Evolutionary conservation across 1,140 invertebrate genomes (phyloP).

Genomic region (Palaemon carinicauda): DNA sequence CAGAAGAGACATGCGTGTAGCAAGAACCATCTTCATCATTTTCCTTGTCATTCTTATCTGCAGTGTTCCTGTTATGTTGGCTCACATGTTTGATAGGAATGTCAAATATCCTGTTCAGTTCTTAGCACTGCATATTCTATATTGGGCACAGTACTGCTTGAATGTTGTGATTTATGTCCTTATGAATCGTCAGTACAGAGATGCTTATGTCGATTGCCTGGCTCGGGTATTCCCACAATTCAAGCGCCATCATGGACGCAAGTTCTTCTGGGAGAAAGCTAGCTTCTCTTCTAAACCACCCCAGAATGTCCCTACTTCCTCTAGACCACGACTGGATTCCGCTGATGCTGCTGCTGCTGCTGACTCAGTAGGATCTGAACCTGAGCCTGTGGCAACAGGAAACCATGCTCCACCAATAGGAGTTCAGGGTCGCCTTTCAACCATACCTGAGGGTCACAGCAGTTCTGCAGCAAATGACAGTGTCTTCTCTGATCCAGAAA

Average conservation of each 20-base stretch:
- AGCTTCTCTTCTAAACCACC: conserved; percentile 34
- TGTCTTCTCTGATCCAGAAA: conserved; percentile 33
- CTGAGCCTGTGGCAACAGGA: not conserved
- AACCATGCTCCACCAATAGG: not conserved
- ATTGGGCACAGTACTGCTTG: conserved; percentile 50
- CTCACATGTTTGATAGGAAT: conserved; percentile 16
- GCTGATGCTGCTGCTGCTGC: not conserved
- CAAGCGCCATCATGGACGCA: conserved; percentile 31
- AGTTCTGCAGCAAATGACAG: conserved; percentile 44
- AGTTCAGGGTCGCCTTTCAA: not conserved
- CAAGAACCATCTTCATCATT: conserved; percentile 52
- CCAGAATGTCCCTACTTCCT: not conserved
- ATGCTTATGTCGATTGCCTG: conserved; percentile 46
- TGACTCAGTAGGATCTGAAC: conserved; percentile 28
- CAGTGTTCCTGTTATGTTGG: conserved; percentile 25
- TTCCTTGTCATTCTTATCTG: conserved; percentile 41
- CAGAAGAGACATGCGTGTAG: conserved; percentile 43
- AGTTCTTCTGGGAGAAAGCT: conserved; percentile 45
- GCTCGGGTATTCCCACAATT: conserved; percentile 30
- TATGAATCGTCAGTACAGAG: conserved; percentile 50
- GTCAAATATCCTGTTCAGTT: conserved; percentile 24
- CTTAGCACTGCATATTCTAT: conserved; percentile 36
- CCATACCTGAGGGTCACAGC: conserved; percentile 43
- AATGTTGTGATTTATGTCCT: conserved; percentile 44
- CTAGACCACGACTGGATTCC: not conserved